Percentiles rank a stretch among this genome's conserved stretches.
Evolutionary conservation across 1,140 invertebrate species (phyloP).

Genomic region (Drosophila nannoptera): DNA sequence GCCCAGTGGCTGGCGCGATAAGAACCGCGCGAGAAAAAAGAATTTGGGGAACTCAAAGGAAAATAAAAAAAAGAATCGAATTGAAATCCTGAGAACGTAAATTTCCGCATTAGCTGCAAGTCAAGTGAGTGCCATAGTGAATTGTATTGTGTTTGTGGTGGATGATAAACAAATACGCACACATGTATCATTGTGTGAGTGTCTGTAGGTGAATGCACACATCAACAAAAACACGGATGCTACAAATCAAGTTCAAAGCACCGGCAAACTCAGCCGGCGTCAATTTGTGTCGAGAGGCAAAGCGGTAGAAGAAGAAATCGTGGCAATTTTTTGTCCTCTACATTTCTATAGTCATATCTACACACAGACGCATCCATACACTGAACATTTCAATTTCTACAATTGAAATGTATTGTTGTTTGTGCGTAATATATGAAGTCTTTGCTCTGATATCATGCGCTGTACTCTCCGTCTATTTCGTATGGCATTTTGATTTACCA

Average conservation of each 20-base stretch:
- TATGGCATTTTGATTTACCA: slow-evolving; percentile 26
- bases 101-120: slow-evolving; percentile 63
- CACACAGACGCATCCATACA: background rate
- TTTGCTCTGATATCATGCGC: slow-evolving; percentile 24
- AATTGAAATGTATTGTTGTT: slow-evolving; percentile 40
- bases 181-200: background rate
- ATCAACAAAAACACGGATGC: slow-evolving; percentile 39
- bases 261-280: slow-evolving; percentile 39
- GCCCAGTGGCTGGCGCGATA: slow-evolving; percentile 55
- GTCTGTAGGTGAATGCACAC: background rate
- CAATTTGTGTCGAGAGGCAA: slow-evolving; percentile 33
- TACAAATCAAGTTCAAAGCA: slow-evolving; percentile 67
- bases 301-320: background rate
- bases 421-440: slow-evolving; percentile 24
- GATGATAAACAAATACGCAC: slow-evolving; percentile 33
- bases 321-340: slow-evolving; percentile 45
- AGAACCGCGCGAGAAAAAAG: slow-evolving; percentile 26
- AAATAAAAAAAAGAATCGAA: background rate
- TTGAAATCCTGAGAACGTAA: slow-evolving; percentile 46
- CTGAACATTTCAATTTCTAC: slow-evolving; percentile 34
- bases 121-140: slow-evolving; percentile 47
- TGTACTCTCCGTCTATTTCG: background rate
- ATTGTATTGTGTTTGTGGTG: slow-evolving; percentile 28
- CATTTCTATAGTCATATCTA: slow-evolving; percentile 19
- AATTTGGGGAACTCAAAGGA: background rate